Percentiles rank a stretch among this genome's conserved stretches.
Evolutionary conservation across 2,113 vertebrate genomes (phyloP).

Genomic region (Scartelaos histophorus): DNA sequence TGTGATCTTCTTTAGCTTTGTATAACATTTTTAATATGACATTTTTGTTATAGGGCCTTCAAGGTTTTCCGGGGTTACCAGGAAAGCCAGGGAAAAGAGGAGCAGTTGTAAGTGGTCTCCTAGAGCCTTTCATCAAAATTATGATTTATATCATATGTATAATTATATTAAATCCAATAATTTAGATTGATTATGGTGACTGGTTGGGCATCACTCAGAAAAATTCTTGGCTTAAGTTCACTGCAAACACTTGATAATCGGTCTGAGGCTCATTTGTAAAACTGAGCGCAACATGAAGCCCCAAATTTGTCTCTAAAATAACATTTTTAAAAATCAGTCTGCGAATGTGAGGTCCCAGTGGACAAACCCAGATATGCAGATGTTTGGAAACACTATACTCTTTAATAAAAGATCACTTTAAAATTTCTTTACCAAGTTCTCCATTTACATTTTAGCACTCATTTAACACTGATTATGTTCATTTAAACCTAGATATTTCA

Average conservation of each 20-base stretch:
- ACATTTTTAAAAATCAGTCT: too few species aligned
- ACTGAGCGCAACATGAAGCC: slow-evolving; percentile 41
- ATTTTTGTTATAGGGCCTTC: slow-evolving; percentile 79
- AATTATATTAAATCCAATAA: not conserved
- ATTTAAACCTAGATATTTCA: too few species aligned
- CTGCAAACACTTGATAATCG: slow-evolving; percentile 30
- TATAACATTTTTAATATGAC: slow-evolving; percentile 22
- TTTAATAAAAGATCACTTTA: too few species aligned
- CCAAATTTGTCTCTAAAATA: slow-evolving; percentile 31
- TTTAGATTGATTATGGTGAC: slow-evolving; percentile 11
- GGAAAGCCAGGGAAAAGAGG: slow-evolving; percentile 89
- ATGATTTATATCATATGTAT: not conserved
- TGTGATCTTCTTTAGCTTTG: slow-evolving; percentile 21
- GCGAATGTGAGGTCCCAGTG: not conserved
- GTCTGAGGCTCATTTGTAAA: slow-evolving; percentile 41
- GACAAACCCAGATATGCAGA: too few species aligned
- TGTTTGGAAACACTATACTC: too few species aligned
- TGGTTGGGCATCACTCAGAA: too few species aligned
- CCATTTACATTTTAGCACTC: too few species aligned
- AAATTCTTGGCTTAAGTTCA: slow-evolving; percentile 46
- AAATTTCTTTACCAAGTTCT: too few species aligned
- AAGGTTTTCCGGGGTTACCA: slow-evolving; percentile 86
- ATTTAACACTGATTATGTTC: too few species aligned
- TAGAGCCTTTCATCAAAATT: not conserved
- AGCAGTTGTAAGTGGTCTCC: slow-evolving; percentile 83